A percentile compares a stretch with the other conserved stretches of the same genome.
Evolutionary conservation across 2,888 invertebrate species (phyloP).

Genomic region (Rhingia campestris): DNA sequence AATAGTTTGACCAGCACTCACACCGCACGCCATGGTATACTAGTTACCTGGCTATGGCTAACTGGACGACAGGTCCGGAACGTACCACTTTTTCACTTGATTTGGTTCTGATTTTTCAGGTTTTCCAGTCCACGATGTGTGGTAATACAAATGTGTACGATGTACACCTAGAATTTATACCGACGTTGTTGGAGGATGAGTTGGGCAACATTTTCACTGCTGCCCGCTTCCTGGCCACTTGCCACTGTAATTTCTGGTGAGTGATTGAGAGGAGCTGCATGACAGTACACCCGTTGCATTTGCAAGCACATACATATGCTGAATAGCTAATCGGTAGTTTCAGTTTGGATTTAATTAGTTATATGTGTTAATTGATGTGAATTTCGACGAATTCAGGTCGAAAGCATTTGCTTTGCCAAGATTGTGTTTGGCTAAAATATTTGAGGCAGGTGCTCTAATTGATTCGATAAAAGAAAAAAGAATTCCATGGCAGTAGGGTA

Average conservation of each 20-base stretch:
- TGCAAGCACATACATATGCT: neutral
- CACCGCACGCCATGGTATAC: slow-evolving; percentile 50
- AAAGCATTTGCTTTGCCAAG: slow-evolving; percentile 34
- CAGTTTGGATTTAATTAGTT: slow-evolving; percentile 47
- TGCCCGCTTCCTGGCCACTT: slow-evolving; percentile 11
- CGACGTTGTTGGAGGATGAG: slow-evolving; percentile 33
- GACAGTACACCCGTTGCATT: neutral
- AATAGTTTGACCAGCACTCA: slow-evolving; percentile 54
- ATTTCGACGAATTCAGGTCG: slow-evolving; percentile 67
- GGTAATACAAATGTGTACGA: slow-evolving; percentile 50
- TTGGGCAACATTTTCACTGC: slow-evolving; percentile 68
- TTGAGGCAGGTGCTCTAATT: slow-evolving; percentile 42
- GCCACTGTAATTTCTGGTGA: slow-evolving; percentile 36
- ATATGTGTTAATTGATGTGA: slow-evolving; percentile 64
- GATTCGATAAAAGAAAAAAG: slow-evolving; percentile 21
- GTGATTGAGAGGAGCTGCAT: slow-evolving; percentile 32
- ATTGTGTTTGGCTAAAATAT: slow-evolving; percentile 44
- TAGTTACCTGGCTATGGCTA: slow-evolving; percentile 67
- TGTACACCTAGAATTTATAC: slow-evolving; percentile 19
- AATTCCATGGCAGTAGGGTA: slow-evolving; percentile 12
- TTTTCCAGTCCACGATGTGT: slow-evolving; percentile 68
- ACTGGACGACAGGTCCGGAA: slow-evolving; percentile 71
- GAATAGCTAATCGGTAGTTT: slow-evolving; percentile 57
- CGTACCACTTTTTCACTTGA: slow-evolving; percentile 74
- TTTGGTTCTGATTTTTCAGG: slow-evolving; percentile 70